These are phyloP conservation scores for Phodopus roborovskii DNA, from an alignment of 2,113 vertebrate genomes.

Conservation along the genomic window DNA sequence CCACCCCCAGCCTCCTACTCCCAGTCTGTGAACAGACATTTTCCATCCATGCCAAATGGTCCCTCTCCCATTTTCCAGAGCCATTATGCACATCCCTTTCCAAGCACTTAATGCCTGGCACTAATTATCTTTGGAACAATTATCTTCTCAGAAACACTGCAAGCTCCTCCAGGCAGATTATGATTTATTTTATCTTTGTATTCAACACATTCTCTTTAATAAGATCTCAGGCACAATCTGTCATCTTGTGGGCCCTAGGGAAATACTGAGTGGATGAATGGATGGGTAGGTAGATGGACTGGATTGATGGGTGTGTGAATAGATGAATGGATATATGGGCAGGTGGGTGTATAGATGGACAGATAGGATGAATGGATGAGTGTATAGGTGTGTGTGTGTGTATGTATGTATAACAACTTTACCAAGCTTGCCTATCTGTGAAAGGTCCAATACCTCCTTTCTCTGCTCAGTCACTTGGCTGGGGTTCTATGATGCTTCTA, in stretches of 20 bases:
- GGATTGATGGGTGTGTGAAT: neutral
- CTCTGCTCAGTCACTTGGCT: neutral
- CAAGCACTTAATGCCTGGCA: neutral
- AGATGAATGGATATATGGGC: neutral
- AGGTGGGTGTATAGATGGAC: neutral
- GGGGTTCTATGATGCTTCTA: neutral
- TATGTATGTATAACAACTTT: neutral
- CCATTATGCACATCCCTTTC: neutral
- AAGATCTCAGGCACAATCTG: neutral
- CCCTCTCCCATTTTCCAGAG: neutral
- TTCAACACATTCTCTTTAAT: conserved; percentile 3
- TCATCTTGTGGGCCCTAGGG: conserved; percentile 6
- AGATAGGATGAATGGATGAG: neutral
- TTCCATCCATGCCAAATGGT: neutral
- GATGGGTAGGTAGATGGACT: neutral
- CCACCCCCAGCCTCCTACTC: neutral
- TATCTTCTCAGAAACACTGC: neutral
- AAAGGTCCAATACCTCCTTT: neutral
- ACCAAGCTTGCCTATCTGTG: neutral
- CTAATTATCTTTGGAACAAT: neutral
- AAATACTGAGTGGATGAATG: neutral
- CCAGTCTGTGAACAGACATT: conserved; percentile 24
- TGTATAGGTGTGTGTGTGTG: neutral
- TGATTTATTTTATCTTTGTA: conserved; percentile 22
- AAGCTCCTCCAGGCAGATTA: conserved; percentile 21